Base-by-base conservation (phyloP, 2,888 invertebrate species). In the Helicoverpa assulta region DNA sequence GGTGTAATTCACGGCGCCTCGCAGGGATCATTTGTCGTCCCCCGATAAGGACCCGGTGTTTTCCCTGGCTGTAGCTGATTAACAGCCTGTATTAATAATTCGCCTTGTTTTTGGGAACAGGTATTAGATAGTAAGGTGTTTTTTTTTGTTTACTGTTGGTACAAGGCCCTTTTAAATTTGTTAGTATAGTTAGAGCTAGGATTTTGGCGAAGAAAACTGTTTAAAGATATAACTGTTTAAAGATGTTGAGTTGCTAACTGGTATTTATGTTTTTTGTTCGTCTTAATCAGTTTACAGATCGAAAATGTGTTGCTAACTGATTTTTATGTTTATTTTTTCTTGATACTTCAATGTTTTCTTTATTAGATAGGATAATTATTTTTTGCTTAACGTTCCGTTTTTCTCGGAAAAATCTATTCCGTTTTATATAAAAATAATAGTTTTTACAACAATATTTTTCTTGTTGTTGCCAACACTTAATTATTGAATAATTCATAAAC, bases 21-120 rank as follows among this genome's bases (percentile, higher is more conserved):
- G 81, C 72, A 80, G 86, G 86, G 83, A 87, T 85, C 90, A 89
- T 92, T 91, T 89, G 90, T 91, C 85, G 58, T 81, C 71, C 73
- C 75, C 71, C 81, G 86, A 89, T 90, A 90, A 89, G 85, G 81
- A 78, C 80, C 64, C 68, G 67, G 68, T 84, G 83, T 81, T 83
- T 85, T 82, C 77, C 71, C 60, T 78, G 53, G 66, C 58, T 40
- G 72, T 60, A 65, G 47, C 60, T 68, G 70, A 75, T 66, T 73
- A 76, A 81, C 72, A 76, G 26, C 12, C 26, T 50, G 14, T 71
- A 66, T 67, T 79, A 60, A 57, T 21, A 37, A 55, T 75, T 70
- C 60, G 50, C 21, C 70, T 58, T 56, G 37, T 19, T 54, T 8
- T 8, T 3, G 33, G 29, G 51, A 52, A 68, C 55, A 50, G 47